These are phyloP conservation scores for Neuroscelio doddi DNA, from an alignment of 2,888 invertebrate species.

Conservation along the genomic window DNA sequence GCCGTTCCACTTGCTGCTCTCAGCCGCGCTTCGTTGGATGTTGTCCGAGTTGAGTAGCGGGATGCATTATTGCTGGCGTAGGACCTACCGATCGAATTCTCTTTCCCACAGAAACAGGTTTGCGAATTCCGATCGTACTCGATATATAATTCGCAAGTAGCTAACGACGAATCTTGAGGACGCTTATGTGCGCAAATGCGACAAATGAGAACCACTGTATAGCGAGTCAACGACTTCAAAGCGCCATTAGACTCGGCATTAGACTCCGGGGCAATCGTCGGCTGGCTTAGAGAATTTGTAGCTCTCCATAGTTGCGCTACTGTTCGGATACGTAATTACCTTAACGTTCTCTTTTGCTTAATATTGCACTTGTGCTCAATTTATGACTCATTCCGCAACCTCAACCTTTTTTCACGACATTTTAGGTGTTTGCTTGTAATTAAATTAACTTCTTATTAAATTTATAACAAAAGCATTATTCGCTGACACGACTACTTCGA, in stretches of 20 bases:
- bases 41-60: conserved; percentile 49
- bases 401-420: neutral
- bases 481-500: too few species aligned
- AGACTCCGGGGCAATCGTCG: conserved; percentile 29
- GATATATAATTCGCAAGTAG: neutral
- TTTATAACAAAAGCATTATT: too few species aligned
- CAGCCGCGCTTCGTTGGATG: conserved; percentile 56
- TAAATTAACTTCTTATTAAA: too few species aligned
- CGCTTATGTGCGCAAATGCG: too few species aligned
- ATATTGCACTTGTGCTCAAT: conserved; percentile 17
- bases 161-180: too few species aligned
- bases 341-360: conserved; percentile 12
- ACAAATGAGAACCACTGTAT: conserved; percentile 47
- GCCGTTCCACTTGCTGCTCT: conserved; percentile 58
- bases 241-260: conserved; percentile 42
- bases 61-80: conserved; percentile 14
- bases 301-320: conserved; percentile 3
- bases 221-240: conserved; percentile 52
- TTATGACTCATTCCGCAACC: neutral
- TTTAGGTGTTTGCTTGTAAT: too few species aligned
- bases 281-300: conserved; percentile 25
- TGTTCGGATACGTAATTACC: conserved; percentile 26
- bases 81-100: conserved; percentile 17
- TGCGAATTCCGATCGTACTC: neutral
- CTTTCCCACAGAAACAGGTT: conserved; percentile 44